Evolutionary conservation across 2,797 vertebrate genomes (phyloP).

Genomic region (Gephyroberyx darwinii): DNA sequence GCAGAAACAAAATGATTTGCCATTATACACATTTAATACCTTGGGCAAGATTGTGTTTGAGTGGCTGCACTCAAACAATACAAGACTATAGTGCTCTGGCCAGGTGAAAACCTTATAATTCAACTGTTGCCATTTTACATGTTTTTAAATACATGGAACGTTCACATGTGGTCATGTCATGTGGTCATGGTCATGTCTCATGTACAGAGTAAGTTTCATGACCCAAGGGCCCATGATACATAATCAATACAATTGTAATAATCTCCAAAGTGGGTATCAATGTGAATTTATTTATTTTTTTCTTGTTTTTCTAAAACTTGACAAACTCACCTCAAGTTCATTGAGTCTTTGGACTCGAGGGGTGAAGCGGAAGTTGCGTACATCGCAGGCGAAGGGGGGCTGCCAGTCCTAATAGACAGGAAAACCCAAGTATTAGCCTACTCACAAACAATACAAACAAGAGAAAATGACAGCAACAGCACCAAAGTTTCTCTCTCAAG

Average conservation of each 20-base stretch:
- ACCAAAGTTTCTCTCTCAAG: not conserved
- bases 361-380: slow-evolving; percentile 96
- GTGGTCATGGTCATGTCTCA: not conserved
- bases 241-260: not conserved
- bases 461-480: slow-evolving; percentile 5
- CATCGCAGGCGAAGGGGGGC: slow-evolving; percentile 97
- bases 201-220: not conserved
- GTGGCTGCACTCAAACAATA: slow-evolving; percentile 16
- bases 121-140: not conserved
- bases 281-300: not conserved
- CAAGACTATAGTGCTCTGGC: not conserved
- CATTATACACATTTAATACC: slow-evolving; percentile 11
- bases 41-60: slow-evolving; percentile 30
- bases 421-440: slow-evolving; percentile 4
- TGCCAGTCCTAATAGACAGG: slow-evolving; percentile 91
- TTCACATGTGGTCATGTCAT: not conserved
- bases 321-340: slow-evolving; percentile 91
- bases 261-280: not conserved
- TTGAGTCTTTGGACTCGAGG: slow-evolving; percentile 96
- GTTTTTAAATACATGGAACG: not conserved
- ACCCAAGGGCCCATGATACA: not conserved
- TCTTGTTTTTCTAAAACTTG: not conserved
- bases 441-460: not conserved
- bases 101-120: slow-evolving; percentile 5
- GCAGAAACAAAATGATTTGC: slow-evolving; percentile 1